Percentiles rank a stretch among this genome's conserved stretches.
Evolutionary conservation across 2,797 vertebrate species (phyloP).

Genomic region (Alectoris magna): DNA sequence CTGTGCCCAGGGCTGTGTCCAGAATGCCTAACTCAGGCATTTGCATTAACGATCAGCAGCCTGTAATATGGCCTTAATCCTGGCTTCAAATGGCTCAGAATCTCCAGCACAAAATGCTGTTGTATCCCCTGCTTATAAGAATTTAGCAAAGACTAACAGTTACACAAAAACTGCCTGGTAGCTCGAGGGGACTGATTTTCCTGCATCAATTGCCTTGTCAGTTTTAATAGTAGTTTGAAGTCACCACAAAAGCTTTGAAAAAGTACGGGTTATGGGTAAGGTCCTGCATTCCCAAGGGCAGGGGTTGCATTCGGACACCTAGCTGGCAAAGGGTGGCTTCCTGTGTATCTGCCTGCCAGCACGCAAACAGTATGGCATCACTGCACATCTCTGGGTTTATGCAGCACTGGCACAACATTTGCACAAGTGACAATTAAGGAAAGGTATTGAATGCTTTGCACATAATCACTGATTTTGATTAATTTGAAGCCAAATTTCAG

Average conservation of each 20-base stretch:
- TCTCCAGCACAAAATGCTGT: constrained; percentile 29
- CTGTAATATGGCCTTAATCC: constrained; percentile 48
- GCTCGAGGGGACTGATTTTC: neutral
- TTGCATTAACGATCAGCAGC: constrained; percentile 58
- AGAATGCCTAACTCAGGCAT: constrained; percentile 50
- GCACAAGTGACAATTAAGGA: neutral
- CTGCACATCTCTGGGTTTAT: neutral
- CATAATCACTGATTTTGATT: neutral
- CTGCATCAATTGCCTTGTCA: neutral
- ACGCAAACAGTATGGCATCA: neutral
- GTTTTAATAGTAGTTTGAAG: neutral
- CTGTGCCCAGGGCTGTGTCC: constrained; percentile 14
- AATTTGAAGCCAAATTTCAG: neutral
- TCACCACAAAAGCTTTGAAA: neutral
- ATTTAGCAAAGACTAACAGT: neutral
- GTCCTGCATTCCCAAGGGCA: neutral
- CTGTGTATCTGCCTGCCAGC: neutral
- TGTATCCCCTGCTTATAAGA: neutral
- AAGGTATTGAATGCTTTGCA: neutral
- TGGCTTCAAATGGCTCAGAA: constrained; percentile 39
- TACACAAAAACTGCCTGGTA: neutral
- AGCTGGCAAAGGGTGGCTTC: neutral
- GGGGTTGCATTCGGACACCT: neutral
- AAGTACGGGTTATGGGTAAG: neutral
- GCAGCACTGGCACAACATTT: neutral